Percentiles rank a stretch among this genome's conserved stretches.
Evolutionary conservation across 2,113 vertebrate species (phyloP).

Genomic region (Gulo gulo): DNA sequence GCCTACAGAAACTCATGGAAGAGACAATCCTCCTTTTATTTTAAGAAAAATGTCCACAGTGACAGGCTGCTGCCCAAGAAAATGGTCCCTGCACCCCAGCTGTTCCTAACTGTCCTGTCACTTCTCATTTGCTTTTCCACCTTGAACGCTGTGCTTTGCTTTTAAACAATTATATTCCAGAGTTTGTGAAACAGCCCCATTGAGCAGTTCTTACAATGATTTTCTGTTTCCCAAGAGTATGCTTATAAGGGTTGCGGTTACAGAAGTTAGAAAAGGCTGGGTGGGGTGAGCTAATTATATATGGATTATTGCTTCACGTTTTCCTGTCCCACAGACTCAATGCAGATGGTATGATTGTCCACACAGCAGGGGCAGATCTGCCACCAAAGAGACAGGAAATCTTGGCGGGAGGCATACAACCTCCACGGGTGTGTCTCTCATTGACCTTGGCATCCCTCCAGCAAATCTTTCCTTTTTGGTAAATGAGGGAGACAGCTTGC

Average conservation of each 20-base stretch:
- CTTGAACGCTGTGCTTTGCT: neutral
- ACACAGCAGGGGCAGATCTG: neutral
- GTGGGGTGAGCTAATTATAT: neutral
- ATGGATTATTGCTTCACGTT: neutral
- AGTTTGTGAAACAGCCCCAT: neutral
- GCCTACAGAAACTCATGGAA: neutral
- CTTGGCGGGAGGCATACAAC: neutral
- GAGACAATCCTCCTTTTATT: neutral
- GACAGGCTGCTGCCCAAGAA: neutral
- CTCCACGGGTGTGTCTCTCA: neutral
- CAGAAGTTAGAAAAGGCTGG: neutral
- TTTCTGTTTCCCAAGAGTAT: constrained; percentile 51
- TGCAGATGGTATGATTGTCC: neutral
- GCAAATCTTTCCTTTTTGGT: neutral
- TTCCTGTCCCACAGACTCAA: neutral
- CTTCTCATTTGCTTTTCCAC: neutral
- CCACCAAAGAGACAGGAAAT: constrained; percentile 22
- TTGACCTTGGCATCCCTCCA: neutral
- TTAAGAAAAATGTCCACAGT: neutral
- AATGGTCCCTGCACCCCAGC: neutral
- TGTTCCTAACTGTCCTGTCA: neutral
- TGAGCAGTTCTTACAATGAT: neutral
- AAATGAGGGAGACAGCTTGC: neutral
- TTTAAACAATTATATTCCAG: neutral
- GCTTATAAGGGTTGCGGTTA: neutral